phyloP scores from a whole-genome alignment of 2,888 invertebrate genomes.

The Drosophila diplacantha region DNA sequence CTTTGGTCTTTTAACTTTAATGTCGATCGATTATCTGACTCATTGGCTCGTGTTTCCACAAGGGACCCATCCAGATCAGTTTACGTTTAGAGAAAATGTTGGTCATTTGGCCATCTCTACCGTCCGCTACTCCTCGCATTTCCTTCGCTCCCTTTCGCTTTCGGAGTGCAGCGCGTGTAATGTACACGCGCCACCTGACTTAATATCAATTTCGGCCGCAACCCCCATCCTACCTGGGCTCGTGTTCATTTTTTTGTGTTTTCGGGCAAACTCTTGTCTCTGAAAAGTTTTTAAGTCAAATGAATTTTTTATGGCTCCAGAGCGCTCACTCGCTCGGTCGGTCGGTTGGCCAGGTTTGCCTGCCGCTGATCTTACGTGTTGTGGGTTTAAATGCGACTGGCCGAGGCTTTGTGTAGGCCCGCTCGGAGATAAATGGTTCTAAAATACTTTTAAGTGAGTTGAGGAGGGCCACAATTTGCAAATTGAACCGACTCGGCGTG shows the following conservation, averaged over 20 bases:
- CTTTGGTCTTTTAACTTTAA: not conserved
- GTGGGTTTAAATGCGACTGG: conserved; percentile 52
- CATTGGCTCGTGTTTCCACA: conserved; percentile 1
- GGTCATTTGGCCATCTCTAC: conserved; percentile 3
- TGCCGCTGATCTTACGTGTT: conserved; percentile 58
- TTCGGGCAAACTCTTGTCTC: conserved; percentile 38
- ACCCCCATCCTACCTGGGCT: conserved; percentile 13
- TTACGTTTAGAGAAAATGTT: not conserved
- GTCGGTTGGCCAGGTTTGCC: conserved; percentile 4
- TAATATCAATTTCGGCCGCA: conserved; percentile 65
- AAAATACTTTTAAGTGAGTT: conserved; percentile 59
- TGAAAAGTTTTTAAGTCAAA: conserved; percentile 67
- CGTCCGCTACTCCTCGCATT: not conserved
- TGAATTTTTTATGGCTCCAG: conserved; percentile 66
- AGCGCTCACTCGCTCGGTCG: conserved; percentile 3
- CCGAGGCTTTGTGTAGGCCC: conserved; percentile 5
- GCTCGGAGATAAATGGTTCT: conserved; percentile 65
- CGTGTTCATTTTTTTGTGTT: conserved; percentile 16
- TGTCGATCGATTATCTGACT: not conserved
- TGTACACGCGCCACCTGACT: conserved; percentile 72
- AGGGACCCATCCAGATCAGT: not conserved
- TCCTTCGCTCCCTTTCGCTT: conserved; percentile 46
- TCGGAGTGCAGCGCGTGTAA: conserved; percentile 65
- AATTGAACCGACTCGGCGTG: conserved; percentile 46
- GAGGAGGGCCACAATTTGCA: conserved; percentile 53